A percentile compares a stretch with the other conserved stretches of the same genome.
Evolutionary conservation across 2,797 vertebrate genomes (phyloP).

Genomic region (Valencia hispanica): DNA sequence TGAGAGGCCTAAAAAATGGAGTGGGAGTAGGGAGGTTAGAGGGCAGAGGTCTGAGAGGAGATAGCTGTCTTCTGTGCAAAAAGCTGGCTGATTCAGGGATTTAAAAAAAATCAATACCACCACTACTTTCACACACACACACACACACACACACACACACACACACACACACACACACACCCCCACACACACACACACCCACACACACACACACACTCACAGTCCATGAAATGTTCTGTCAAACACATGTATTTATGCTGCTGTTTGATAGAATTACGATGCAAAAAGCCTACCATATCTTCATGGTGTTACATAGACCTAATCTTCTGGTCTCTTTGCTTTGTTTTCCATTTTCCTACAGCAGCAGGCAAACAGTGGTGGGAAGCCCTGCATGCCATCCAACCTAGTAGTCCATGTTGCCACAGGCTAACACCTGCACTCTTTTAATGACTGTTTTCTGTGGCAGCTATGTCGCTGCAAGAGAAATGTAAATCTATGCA

Average conservation of each 20-base stretch:
- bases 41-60: constrained; percentile 69
- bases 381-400: constrained; percentile 47
- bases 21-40: constrained; percentile 67
- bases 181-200: too few species aligned
- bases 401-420: constrained; percentile 41
- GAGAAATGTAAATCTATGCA: constrained; percentile 64
- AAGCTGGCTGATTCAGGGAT: constrained; percentile 53
- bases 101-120: constrained; percentile 72
- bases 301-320: constrained; percentile 20
- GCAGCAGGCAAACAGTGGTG: constrained; percentile 46
- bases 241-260: constrained; percentile 30
- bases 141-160: too few species aligned
- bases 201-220: constrained; percentile 44
- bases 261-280: constrained; percentile 40
- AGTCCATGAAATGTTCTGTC: constrained; percentile 52
- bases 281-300: constrained; percentile 22
- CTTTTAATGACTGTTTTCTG: constrained; percentile 84
- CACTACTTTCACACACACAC: constrained; percentile 45
- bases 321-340: constrained; percentile 33
- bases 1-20: constrained; percentile 59
- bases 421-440: constrained; percentile 77
- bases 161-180: too few species aligned
- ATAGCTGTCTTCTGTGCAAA: constrained; percentile 58
- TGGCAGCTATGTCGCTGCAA: constrained; percentile 71
- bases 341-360: constrained; percentile 21